phyloP scores from a whole-genome alignment of 2,797 vertebrate genomes.

The Enteromius paludinosus region DNA sequence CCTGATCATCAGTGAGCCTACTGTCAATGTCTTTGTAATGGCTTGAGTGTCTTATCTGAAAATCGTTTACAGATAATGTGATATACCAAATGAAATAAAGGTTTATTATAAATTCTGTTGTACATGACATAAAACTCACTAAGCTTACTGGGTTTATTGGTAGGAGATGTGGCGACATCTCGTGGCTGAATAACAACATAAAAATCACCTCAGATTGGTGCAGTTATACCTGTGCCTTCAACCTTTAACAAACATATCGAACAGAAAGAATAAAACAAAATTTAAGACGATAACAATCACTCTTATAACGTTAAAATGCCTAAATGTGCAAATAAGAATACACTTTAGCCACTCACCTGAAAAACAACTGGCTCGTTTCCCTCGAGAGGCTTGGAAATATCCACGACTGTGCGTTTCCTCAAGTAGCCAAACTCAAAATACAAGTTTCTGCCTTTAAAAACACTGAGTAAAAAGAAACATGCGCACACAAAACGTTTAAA shows the following conservation, averaged over 20 bases:
- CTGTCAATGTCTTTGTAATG: neutral
- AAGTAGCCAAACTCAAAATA: too few relatives aligned
- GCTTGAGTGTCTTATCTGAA: neutral
- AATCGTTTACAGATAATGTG: too few relatives aligned
- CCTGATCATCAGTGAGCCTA: neutral
- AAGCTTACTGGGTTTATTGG: neutral
- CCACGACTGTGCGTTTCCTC: neutral
- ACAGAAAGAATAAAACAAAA: neutral
- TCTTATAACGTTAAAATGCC: neutral
- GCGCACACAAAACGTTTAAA: neutral
- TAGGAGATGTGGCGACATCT: conserved; percentile 31
- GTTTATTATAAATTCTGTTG: neutral
- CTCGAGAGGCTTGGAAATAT: neutral
- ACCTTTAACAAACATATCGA: neutral
- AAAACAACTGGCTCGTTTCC: neutral
- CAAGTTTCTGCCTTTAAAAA: too few relatives aligned
- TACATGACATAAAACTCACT: neutral
- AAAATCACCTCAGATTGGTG: neutral
- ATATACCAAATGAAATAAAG: neutral
- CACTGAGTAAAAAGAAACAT: too few relatives aligned
- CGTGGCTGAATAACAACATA: neutral
- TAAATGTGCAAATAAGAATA: neutral
- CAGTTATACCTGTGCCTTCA: neutral
- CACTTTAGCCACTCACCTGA: neutral
- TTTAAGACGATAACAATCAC: neutral